phyloP scores from a whole-genome alignment of 2,113 vertebrate genomes.

The Myotis lucifugus region DNA sequence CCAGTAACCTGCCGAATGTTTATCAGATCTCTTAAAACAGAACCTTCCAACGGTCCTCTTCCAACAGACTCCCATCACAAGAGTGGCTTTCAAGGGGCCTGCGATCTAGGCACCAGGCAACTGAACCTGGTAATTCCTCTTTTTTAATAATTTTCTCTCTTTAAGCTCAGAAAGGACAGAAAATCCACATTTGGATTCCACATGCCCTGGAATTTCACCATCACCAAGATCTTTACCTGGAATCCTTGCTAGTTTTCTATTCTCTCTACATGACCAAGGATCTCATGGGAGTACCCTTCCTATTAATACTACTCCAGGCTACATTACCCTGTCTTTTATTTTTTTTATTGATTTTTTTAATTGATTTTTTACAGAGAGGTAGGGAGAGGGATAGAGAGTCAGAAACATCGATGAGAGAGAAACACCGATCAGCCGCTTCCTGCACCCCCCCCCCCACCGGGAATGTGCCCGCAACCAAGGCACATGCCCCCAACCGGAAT shows the following conservation, averaged over 20 bases:
- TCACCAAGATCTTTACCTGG: not conserved
- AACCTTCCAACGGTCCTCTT: not conserved
- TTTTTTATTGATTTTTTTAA: too few relatives aligned
- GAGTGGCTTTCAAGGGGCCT: not conserved
- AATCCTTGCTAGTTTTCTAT: not conserved
- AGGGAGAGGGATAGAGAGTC: too few relatives aligned
- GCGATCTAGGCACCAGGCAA: fast-evolving
- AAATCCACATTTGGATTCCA: not conserved
- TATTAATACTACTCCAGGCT: not conserved
- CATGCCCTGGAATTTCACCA: not conserved
- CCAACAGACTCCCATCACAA: not conserved
- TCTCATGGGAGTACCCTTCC: not conserved
- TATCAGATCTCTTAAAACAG: slow-evolving; percentile 15
- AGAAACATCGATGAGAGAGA: too few relatives aligned
- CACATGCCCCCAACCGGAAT: too few relatives aligned
- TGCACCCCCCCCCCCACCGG: too few relatives aligned
- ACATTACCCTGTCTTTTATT: not conserved
- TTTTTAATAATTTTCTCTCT: too few relatives aligned
- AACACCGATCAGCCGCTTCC: too few relatives aligned
- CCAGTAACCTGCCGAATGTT: not conserved
- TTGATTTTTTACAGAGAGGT: too few relatives aligned
- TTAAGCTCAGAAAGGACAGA: not conserved
- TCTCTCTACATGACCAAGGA: not conserved
- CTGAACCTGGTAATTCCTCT: not conserved
- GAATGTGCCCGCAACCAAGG: too few relatives aligned